Evolutionary conservation across 2,113 vertebrate species (phyloP), one percentile per base, ranked within the genome.

Genomic region (Rattus rattus): DNA sequence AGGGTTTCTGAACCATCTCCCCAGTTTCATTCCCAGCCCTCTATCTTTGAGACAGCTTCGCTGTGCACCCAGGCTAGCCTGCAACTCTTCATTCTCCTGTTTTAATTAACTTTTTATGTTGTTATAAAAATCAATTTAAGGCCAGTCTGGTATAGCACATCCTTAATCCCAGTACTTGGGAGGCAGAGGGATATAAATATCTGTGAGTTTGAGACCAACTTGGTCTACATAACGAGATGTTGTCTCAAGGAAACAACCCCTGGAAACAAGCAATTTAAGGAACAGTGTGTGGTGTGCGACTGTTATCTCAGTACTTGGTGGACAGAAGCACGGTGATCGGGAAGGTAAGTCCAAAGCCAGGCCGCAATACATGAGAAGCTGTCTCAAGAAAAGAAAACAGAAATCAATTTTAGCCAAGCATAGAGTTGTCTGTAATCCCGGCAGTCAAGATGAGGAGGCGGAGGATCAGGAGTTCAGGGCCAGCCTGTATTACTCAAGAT

Each of bases 51-150:
- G 28, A 30, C 39, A 49, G 47, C 12, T 47, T n/a, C 20, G 9
- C 12, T 72, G 1, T 24, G 49, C 7, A 17, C 17, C 65, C 49
- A 88, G 33, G 49, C 86, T 56, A 36, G 36, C 87, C 52, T 30
- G 47, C 65, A 24, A 17, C 67, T 43, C 69, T 30, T 56, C 22
- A 73, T 73, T 54, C 33, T 54, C 67, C 52, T 43, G 24, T 8
- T 54, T 88, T 47, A 56, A 36, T 56, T 39, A 91, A 85, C 49
- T 87, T 95, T 94, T 96, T 63, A 49, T 83, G 49, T 77, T 93
- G 90, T 91, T 69, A 83, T 69, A 91, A 86, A 97, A 94, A 84
- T 69, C 43, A 28, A n/a, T 52, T 86, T 63, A 86, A 73, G 33
- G 33, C 30, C 47, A n/a, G 20, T 52, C 43, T 87, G 19, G 47